Evolutionary conservation across 1,140 invertebrate genomes (phyloP), one percentile per base, ranked within the genome.

Genomic region (Battus philenor): DNA sequence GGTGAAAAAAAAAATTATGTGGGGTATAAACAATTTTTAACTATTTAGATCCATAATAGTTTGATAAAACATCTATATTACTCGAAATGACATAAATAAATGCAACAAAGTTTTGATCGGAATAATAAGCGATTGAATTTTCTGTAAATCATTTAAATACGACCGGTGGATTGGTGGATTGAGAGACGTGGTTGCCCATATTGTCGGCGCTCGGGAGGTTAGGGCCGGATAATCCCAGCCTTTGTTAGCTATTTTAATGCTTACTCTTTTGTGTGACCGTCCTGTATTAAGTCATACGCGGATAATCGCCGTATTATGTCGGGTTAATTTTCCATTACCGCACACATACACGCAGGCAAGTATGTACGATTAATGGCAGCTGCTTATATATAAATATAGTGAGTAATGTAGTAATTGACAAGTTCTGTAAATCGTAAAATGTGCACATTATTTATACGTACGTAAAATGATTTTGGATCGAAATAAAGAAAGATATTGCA

Each of bases 191-290:
- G 64, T 65, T 60, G 55, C 49, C 44, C 53, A 67, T 55, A 72
- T 68, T 66, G 69, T 69, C 58, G 50, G 59, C 56, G 56, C 59
- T 64, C 46, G 51, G 59, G 55, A 72, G 76, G 68, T 76, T 73
- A 65, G 67, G 60, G 60, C 59, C 43, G 76, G 80, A 80, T 84
- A 77, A 84, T 84, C 80, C 80, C 36, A 22, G 20, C 63, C 33
- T 80, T 84, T 84, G 80, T 82, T 76, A 74, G 66, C 65, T 79
- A 80, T 81, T 82, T 84, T 84, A 74, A 82, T 79, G 68, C 70
- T 80, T 78, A 81, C 72, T 60, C 72, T 65, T 75, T 84, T 84
- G 78, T 84, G 66, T 53, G 70, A 71, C 63, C 60, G 74, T 59
- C 59, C 68, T 68, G 72, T 80, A 82, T 82, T 84, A 84, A 84